Percentiles rank a stretch among this genome's conserved stretches.
phyloP scores from a whole-genome alignment of 2,797 vertebrate genomes.

The Remorina albescens region DNA sequence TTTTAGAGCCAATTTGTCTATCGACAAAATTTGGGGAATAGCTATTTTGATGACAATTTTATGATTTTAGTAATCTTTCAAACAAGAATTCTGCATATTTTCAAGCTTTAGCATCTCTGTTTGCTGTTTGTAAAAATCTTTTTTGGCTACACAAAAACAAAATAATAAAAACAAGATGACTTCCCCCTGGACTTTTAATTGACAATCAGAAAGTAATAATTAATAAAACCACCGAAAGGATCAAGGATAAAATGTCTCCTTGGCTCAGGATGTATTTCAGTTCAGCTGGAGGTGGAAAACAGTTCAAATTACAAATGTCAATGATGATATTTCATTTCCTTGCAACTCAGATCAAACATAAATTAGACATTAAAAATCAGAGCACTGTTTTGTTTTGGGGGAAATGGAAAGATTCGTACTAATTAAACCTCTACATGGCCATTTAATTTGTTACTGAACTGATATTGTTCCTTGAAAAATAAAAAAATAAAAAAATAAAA shows the following conservation, averaged over 20 bases:
- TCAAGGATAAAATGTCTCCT: neutral
- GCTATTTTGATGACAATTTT: neutral
- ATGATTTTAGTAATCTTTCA: neutral
- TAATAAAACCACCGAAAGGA: too few species aligned
- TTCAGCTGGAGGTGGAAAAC: neutral
- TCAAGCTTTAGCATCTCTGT: neutral
- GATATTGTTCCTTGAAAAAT: constrained; percentile 2
- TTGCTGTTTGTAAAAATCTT: too few species aligned
- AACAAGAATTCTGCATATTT: neutral
- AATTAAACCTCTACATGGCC: neutral
- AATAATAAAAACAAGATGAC: neutral
- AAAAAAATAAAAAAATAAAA: too few species aligned
- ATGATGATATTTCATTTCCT: neutral
- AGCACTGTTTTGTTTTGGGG: neutral
- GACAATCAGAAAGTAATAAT: too few species aligned
- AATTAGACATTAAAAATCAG: neutral
- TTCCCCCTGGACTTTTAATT: neutral
- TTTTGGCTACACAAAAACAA: neutral
- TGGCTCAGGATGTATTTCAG: neutral
- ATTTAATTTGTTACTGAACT: neutral
- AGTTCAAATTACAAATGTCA: neutral
- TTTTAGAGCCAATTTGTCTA: neutral
- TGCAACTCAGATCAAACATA: neutral
- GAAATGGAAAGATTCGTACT: neutral
- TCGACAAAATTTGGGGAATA: neutral